These are phyloP conservation scores for Pegoplata infirma DNA, from an alignment of 2,888 invertebrate species.

Conservation along the genomic window DNA sequence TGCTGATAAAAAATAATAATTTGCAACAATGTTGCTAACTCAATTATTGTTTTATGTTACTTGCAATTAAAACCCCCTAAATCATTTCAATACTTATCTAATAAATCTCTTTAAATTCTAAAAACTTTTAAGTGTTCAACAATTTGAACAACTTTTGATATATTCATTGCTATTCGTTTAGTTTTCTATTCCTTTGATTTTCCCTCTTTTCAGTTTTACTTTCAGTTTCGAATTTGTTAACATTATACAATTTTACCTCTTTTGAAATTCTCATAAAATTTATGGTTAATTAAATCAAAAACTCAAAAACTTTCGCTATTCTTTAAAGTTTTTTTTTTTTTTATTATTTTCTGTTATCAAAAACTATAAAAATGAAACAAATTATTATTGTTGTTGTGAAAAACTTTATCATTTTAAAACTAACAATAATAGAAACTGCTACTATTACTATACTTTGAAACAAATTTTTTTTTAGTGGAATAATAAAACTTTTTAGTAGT, in stretches of 20 bases:
- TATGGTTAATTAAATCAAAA: conserved; percentile 13
- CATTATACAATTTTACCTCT: background rate
- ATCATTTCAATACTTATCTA: too few species aligned
- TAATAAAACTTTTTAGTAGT: background rate
- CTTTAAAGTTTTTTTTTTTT: background rate
- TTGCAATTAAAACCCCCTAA: too few species aligned
- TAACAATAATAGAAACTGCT: background rate
- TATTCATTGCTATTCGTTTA: too few species aligned
- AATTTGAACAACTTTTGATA: too few species aligned
- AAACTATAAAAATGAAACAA: background rate
- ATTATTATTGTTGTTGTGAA: background rate
- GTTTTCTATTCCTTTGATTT: too few species aligned
- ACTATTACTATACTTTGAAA: background rate
- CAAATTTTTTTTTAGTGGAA: background rate
- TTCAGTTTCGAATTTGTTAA: background rate
- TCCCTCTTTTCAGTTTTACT: background rate
- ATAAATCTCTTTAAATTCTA: too few species aligned
- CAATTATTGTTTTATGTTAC: too few species aligned
- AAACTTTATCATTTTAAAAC: background rate
- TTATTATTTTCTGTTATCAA: background rate
- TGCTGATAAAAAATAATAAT: too few species aligned
- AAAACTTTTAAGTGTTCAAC: too few species aligned
- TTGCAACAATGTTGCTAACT: too few species aligned
- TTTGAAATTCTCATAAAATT: background rate
- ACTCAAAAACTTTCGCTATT: conserved; percentile 5